Evolutionary conservation across 2,888 invertebrate species (phyloP), one percentile per base, ranked within the genome.

Genomic region (Ypsolopha scabrella): DNA sequence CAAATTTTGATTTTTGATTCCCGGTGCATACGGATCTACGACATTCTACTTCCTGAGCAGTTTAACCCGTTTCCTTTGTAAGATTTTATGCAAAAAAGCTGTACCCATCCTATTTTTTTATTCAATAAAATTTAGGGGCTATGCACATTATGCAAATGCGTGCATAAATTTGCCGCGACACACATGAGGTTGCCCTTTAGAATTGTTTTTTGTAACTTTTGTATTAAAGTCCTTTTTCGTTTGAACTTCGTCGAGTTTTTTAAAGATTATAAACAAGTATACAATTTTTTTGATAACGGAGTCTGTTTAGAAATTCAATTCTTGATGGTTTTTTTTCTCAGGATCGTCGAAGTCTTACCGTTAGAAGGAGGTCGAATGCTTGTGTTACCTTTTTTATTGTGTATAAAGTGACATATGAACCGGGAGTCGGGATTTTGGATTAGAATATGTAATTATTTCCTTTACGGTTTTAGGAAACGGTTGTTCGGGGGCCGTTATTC

Each of bases 61-160:
- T 72, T 80, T 80, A 86, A 85, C 86, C 86, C 85, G 85, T 85
- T 87, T 82, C 85, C 76, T 85, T 85, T 86, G 85, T 82, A 74
- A 72, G 79, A 85, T 80, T 83, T 82, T 87, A 87, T 87, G 87
- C 87, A 87, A 87, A 87, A 86, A 87, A 82, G 81, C 79, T 75
- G 61, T 86, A 87, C 87, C 87, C 87, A 87, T 87, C 87, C 87
- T 87, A 87, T 87, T 87, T 87, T 86, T 87, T 87, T 81, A 81
- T 81, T 86, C 79, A 87, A 86, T 85, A 80, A 81, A 80, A 80
- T 81, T 83, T 83, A 80, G 83, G 87, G 86, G 80, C 79, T 72
- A 83, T 86, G 83, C 86, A 87, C 74, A 83, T 87, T 87, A 87
- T 87, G 87, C 87, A 87, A 87, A 87, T 87, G 86, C 80, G 76